Evolutionary conservation across 2,113 vertebrate genomes (phyloP).

Genomic region (Anhinga rufa): DNA sequence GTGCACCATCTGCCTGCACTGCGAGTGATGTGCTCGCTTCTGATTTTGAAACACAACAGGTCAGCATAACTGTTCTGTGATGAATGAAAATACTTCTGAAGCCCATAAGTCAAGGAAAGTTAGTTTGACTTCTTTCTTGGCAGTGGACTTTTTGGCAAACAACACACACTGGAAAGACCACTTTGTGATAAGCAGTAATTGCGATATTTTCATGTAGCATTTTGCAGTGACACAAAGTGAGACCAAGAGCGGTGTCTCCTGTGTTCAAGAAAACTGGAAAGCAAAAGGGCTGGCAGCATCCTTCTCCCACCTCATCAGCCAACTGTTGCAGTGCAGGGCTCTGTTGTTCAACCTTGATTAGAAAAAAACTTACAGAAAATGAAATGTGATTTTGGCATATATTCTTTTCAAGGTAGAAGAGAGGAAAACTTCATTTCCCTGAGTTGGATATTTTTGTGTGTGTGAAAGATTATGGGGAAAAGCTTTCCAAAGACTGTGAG

Average conservation of each 20-base stretch:
- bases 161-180: accelerated
- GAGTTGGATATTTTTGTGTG: not conserved
- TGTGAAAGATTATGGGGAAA: not conserved
- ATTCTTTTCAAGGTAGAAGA: not conserved
- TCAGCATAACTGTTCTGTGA: not conserved
- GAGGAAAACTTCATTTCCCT: not conserved
- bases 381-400: not conserved
- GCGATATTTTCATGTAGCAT: not conserved
- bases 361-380: not conserved
- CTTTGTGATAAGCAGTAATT: not conserved
- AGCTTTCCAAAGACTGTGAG: not conserved
- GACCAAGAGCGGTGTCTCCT: not conserved
- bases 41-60: not conserved
- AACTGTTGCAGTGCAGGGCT: not conserved
- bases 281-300: not conserved
- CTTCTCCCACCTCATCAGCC: not conserved
- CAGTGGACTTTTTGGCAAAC: not conserved
- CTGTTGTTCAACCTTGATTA: not conserved
- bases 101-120: not conserved
- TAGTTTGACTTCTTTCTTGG: not conserved
- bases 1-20: not conserved
- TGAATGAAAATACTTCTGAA: not conserved
- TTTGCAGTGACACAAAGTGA: not conserved
- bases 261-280: not conserved
- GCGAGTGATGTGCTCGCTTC: accelerated